These are phyloP conservation scores for Nymphalis io DNA, from an alignment of 1,140 invertebrate species.

Conservation along the genomic window DNA sequence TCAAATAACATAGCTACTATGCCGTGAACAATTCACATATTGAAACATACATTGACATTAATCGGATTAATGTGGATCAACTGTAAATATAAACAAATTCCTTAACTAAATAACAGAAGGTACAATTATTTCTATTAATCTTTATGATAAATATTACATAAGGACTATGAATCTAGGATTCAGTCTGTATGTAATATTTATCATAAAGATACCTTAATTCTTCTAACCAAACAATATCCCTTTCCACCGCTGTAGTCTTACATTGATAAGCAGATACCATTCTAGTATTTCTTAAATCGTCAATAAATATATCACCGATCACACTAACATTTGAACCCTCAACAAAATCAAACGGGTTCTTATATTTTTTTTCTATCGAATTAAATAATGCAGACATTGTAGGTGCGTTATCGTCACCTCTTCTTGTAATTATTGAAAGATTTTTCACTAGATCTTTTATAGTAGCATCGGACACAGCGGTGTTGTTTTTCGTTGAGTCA, in stretches of 20 bases:
- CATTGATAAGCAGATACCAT: slow-evolving; percentile 66
- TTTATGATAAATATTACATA: not conserved
- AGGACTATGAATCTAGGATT: no score
- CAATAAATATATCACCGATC: slow-evolving; percentile 70
- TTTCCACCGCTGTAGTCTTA: slow-evolving; percentile 49
- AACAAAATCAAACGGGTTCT: slow-evolving; percentile 49
- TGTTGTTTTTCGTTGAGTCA: slow-evolving; percentile 56
- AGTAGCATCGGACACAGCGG: slow-evolving; percentile 35
- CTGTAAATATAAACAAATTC: no score
- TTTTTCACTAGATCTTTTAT: slow-evolving; percentile 50
- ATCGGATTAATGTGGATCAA: no score
- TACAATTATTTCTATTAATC: no score
- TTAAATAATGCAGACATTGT: slow-evolving; percentile 59
- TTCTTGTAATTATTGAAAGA: slow-evolving; percentile 47
- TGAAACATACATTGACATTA: no score
- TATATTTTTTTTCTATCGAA: slow-evolving; percentile 49
- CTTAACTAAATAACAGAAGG: no score
- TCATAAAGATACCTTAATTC: slow-evolving; percentile 71
- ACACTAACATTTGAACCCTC: slow-evolving; percentile 57
- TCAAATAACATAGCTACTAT: no score
- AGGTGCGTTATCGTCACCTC: slow-evolving; percentile 46
- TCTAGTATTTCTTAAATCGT: slow-evolving; percentile 52
- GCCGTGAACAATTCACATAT: no score
- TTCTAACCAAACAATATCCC: slow-evolving; percentile 69
- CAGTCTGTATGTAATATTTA: slow-evolving; percentile 62